phyloP scores from a whole-genome alignment of 2,888 invertebrate species.

The Eristalis arbustorum region DNA sequence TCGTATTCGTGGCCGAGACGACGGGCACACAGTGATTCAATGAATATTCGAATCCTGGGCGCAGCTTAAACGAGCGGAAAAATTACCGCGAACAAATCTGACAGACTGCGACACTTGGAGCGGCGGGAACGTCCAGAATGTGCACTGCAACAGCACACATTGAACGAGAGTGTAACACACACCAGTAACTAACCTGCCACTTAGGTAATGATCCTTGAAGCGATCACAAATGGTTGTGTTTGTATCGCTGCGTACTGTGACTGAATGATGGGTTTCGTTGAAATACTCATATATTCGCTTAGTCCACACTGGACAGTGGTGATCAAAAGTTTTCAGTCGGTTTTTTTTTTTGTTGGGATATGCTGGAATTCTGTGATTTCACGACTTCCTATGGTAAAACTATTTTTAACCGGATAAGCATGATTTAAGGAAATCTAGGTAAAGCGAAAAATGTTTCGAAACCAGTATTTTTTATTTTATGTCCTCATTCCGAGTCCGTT shows the following conservation, averaged over 20 bases:
- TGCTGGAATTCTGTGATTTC: too few species aligned
- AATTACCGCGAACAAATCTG: slow-evolving; percentile 78
- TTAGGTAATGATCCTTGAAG: slow-evolving; percentile 64
- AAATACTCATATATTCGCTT: background rate
- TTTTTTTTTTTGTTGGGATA: too few species aligned
- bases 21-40: slow-evolving; percentile 45
- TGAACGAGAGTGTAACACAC: slow-evolving; percentile 35
- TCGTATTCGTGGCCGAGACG: slow-evolving; percentile 16
- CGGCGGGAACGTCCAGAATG: slow-evolving; percentile 13
- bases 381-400: too few species aligned
- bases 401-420: too few species aligned
- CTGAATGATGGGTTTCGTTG: background rate
- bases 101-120: slow-evolving; percentile 79
- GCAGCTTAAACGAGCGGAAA: slow-evolving; percentile 72
- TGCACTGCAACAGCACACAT: background rate
- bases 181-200: slow-evolving; percentile 38
- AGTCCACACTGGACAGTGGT: background rate
- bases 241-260: slow-evolving; percentile 5
- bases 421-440: too few species aligned
- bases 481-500: too few species aligned
- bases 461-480: too few species aligned
- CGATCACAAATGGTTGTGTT: slow-evolving; percentile 41
- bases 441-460: too few species aligned
- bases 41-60: slow-evolving; percentile 61
- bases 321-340: background rate